Evolutionary conservation across 2,113 vertebrate species (phyloP).

Genomic region (Nestor notabilis): DNA sequence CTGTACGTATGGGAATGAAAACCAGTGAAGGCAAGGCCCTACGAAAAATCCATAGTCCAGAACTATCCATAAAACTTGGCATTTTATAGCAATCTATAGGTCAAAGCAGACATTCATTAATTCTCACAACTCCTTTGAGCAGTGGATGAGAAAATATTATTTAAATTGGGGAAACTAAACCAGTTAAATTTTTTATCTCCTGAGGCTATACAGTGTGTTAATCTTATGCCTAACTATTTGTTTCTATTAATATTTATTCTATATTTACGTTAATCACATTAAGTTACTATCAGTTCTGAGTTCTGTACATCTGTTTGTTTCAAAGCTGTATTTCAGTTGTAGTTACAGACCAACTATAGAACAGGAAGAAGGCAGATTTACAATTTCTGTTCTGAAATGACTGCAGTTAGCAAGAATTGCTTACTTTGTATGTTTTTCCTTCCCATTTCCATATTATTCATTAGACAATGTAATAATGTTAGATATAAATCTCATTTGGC

Average conservation of each 20-base stretch:
- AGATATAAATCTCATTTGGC: neutral
- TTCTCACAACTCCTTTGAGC: neutral
- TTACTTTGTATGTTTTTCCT: neutral
- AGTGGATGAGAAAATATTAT: neutral
- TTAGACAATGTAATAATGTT: neutral
- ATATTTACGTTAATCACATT: neutral
- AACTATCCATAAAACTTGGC: neutral
- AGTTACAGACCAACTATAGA: neutral
- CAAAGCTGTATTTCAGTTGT: neutral
- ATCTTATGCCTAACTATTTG: neutral
- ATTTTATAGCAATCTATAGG: neutral
- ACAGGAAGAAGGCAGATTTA: neutral
- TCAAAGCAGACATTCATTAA: slow-evolving; percentile 16
- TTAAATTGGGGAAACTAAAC: neutral
- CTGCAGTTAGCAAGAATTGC: neutral
- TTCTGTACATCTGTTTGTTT: neutral
- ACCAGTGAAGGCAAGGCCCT: neutral
- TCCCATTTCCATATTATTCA: neutral
- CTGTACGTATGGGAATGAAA: neutral
- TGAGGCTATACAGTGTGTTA: neutral
- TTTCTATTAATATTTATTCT: neutral
- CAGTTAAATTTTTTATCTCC: neutral
- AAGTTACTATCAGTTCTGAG: neutral
- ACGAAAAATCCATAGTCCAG: neutral
- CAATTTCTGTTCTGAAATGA: neutral